Evolutionary conservation across 2,888 invertebrate species (phyloP), one percentile per base, ranked within the genome.

Genomic region (Arrhopalites spinosus): DNA sequence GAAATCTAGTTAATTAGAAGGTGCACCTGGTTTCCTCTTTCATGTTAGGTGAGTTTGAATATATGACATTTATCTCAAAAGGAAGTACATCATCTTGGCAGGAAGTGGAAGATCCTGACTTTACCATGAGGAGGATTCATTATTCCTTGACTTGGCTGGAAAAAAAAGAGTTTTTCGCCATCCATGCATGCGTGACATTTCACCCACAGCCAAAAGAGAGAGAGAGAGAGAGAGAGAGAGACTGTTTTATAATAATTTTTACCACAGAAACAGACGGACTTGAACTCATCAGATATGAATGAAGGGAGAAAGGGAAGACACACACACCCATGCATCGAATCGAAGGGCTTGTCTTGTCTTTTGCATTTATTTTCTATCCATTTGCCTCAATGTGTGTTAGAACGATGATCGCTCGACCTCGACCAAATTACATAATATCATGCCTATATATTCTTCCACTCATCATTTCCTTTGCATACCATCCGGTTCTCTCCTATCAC

Each of bases 11-110:
- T 78, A 79, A 79, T 79, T 78, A 79, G 77, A 66, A 76, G 76
- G 79, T 77, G 70, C 79, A 79, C 79, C 79, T 79, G 79, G 79
- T 78, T 79, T 79, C 79, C 79, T 79, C 77, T 79, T 78, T 78
- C 79, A 79, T 77, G 78, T 71, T 75, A 67, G 61, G 74, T 68
- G 68, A 68, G 61, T 45, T 50, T 66, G 64, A 20, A 20, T 73
- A 75, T 76, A 75, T 78, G 79, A 77, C 79, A 79, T 77, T 77
- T 77, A 79, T 77, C 77, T 79, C 74, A 71, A 77, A 73, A 78
- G 76, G 78, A 76, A 78, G 75, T 75, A 67, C 67, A 78, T 77
- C 78, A 78, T 78, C 79, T 78, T 78, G 78, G 74, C 75, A 78
- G 79, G 79, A 79, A 79, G 78, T 79, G 73, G 63, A 79, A 77